Base-by-base conservation (phyloP, 2,113 vertebrate species). In the Dasyprocta punctata region DNA sequence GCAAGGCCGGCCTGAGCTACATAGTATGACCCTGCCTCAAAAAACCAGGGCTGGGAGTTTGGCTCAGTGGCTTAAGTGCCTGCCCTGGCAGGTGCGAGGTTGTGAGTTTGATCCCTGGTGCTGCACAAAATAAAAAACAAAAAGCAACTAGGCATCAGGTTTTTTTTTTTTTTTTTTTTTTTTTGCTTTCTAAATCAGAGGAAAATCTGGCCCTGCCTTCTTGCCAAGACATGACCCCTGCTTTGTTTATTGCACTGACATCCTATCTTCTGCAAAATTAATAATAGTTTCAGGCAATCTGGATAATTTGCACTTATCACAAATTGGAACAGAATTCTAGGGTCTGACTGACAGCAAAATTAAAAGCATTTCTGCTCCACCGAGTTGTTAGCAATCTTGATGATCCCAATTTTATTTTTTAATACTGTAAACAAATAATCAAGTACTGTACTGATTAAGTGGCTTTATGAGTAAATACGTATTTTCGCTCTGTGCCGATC, bases 211-310 rank as follows among this genome's bases (percentile, higher is more conserved):
- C 54, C 65, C 0, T 86, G 26, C 52, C 80, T 96, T 96, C 94
- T 89, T 95, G 84, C 81, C 97, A 90, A 80, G 61, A 92, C 78
- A 85, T 94, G 65, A 97, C 36, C 82, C 92, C 78, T 95, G 85
- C 80, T 96, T 92, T 97, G 96, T 95, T 96, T 86, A 69, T 92
- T 78, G 17, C 63, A 41, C 54, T 63, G 73, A 71, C 60, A 75
- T 47, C 92, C 3, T 90, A 93, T 89, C 87, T 97, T 73, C 56
- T 77, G 47, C 52, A 54, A 61, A 88, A 86, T 96, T 95, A 89
- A 17, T 85, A 90, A 47, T 82, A 61, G 82, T 94, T 97, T 85
- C 92, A 96, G 92, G 93, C 95, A 92, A 58, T 86, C n/a, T 85
- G 56, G 85, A 90, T 1, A 22, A 88, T 88, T 92, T 89, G 71